phyloP scores from a whole-genome alignment of 2,113 vertebrate species.

The Microcebus tavaratra region DNA sequence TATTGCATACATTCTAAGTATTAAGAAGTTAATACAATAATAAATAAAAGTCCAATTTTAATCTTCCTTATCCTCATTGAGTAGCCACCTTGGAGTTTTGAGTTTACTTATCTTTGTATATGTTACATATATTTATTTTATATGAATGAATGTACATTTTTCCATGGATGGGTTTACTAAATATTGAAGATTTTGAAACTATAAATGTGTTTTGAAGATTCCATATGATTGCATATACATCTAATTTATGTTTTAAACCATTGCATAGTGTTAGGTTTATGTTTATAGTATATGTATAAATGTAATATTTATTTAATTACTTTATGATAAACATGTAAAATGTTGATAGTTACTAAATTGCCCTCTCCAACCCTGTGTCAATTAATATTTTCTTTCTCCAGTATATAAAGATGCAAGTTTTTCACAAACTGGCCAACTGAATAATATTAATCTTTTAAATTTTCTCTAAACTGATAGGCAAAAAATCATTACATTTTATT shows the following conservation, averaged over 20 bases:
- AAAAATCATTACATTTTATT: background rate
- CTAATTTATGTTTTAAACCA: background rate
- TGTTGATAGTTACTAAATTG: background rate
- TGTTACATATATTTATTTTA: background rate
- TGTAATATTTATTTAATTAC: background rate
- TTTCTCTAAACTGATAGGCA: background rate
- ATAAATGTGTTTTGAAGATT: background rate
- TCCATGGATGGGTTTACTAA: background rate
- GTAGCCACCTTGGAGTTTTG: background rate
- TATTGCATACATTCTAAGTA: background rate
- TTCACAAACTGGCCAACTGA: background rate
- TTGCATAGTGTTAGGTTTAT: background rate
- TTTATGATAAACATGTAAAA: background rate
- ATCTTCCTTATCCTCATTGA: background rate
- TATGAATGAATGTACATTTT: background rate
- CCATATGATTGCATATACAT: background rate
- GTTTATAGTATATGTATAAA: background rate
- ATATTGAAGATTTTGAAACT: background rate
- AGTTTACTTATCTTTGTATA: background rate
- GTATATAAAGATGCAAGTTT: background rate
- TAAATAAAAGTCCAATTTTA: background rate
- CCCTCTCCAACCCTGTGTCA: background rate
- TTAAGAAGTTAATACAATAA: background rate
- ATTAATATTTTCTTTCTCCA: background rate
- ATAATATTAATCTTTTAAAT: background rate